phyloP scores from a whole-genome alignment of 64 coral and sea anemone genomes.

The Anthopleura sola region DNA sequence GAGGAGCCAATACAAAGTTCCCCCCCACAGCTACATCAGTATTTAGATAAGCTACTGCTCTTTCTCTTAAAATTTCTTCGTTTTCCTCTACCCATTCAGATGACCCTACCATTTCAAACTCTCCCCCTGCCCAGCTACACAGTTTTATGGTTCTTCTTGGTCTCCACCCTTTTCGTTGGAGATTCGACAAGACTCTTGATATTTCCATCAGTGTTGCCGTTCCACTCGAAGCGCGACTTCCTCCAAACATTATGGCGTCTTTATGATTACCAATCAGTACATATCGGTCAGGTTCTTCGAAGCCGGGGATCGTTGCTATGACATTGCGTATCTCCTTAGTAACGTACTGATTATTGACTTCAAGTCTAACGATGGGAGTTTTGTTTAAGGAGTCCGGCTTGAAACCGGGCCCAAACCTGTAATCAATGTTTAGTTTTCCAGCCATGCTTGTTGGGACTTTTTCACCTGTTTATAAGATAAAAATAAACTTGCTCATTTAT shows the following conservation, averaged over 20 bases:
- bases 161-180: conserved; percentile 40
- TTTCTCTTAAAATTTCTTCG: conserved; percentile 16
- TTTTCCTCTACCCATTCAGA: conserved; percentile 57
- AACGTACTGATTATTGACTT: too few species aligned
- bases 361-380: too few species aligned
- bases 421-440: too few species aligned
- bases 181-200: conserved; percentile 21
- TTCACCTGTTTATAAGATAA: too few species aligned
- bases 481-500: too few species aligned
- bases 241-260: conserved; percentile 64
- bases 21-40: conserved; percentile 41
- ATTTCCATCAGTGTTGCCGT: conserved; percentile 53
- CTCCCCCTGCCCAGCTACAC: conserved; percentile 45
- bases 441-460: too few species aligned
- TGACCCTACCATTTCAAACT: conserved; percentile 35
- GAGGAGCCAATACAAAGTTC: conserved; percentile 2
- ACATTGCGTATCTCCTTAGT: too few species aligned
- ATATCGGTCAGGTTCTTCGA: too few species aligned
- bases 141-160: conserved; percentile 46
- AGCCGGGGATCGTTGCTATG: too few species aligned
- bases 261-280: conserved; percentile 1
- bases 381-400: too few species aligned
- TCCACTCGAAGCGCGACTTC: conserved; percentile 57
- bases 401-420: too few species aligned
- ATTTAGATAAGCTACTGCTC: conserved; percentile 47